phyloP scores from a whole-genome alignment of 2,888 invertebrate species.

The Drosophila siamana region DNA sequence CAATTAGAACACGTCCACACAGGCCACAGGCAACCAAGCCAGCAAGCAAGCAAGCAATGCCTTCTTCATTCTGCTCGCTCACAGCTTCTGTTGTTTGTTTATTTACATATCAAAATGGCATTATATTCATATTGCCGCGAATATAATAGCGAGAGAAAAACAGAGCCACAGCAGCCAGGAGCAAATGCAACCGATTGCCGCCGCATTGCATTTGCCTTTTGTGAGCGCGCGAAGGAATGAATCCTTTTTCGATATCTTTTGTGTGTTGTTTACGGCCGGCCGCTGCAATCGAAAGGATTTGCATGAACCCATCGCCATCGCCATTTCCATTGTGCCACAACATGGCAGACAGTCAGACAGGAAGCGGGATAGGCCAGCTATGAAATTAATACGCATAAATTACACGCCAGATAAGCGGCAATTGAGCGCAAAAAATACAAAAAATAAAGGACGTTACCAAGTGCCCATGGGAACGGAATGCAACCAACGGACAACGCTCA shows the following conservation, averaged over 20 bases:
- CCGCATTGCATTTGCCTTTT: conserved; percentile 64
- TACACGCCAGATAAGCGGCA: conserved; percentile 54
- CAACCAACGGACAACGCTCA: neutral
- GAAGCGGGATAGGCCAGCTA: conserved; percentile 76
- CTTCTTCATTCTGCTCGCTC: conserved; percentile 35
- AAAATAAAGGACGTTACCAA: conserved; percentile 3
- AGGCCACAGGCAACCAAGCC: too few relatives aligned
- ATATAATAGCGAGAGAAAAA: conserved; percentile 57
- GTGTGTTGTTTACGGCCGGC: conserved; percentile 36
- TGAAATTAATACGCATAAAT: conserved; percentile 81
- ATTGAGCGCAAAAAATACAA: conserved; percentile 7
- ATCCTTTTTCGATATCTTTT: conserved; percentile 73
- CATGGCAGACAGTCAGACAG: conserved; percentile 48
- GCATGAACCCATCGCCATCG: conserved; percentile 17
- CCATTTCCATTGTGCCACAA: conserved; percentile 49
- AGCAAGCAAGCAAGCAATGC: neutral
- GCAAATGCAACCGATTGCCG: conserved; percentile 54
- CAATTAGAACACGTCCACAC: conserved; percentile 66
- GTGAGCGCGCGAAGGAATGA: conserved; percentile 62
- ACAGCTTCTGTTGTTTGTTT: conserved; percentile 45
- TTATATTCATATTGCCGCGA: conserved; percentile 52
- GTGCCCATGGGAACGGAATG: conserved; percentile 49
- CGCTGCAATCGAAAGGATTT: conserved; percentile 56
- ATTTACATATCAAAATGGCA: conserved; percentile 76
- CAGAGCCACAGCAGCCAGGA: conserved; percentile 1